Conservation (phyloP, 2,888 invertebrate species). For the Idaea dimidiata region DNA sequence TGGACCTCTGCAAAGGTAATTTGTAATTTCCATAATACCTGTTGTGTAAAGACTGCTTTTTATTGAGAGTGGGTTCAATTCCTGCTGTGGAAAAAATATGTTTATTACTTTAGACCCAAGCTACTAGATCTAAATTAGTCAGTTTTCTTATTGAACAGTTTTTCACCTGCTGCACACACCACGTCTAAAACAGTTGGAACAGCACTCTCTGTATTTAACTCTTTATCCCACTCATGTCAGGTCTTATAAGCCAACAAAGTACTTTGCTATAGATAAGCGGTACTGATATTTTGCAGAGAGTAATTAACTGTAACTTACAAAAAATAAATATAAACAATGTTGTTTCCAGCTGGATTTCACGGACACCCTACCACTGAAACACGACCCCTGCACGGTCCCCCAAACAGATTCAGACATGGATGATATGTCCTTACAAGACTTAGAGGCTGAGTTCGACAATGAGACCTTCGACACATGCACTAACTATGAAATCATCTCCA, state of each 20-base stretch:
- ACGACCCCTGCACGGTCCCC: slow-evolving; percentile 42
- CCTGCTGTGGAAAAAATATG: no score
- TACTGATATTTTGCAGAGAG: neutral
- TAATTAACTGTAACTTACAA: slow-evolving; percentile 1
- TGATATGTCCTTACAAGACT: slow-evolving; percentile 62
- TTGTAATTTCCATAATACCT: slow-evolving; percentile 5
- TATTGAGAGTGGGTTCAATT: neutral
- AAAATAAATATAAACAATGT: neutral
- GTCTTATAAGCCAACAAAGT: no score
- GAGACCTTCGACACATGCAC: slow-evolving; percentile 68
- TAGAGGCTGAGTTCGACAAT: slow-evolving; percentile 69
- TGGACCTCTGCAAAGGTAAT: slow-evolving; percentile 64
- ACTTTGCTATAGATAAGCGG: no score
- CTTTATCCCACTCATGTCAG: no score
- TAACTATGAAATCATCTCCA: slow-evolving; percentile 75
- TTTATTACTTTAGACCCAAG: no score
- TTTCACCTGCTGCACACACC: no score
- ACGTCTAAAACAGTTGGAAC: no score
- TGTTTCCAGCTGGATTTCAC: slow-evolving; percentile 65
- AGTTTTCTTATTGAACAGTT: no score
- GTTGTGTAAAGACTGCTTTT: neutral
- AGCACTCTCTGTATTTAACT: no score
- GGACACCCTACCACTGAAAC: slow-evolving; percentile 46
- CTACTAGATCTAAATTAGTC: no score
- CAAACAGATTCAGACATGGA: slow-evolving; percentile 49